Evolutionary conservation across 2,113 vertebrate species (phyloP).

Genomic region (Galbula dea): DNA sequence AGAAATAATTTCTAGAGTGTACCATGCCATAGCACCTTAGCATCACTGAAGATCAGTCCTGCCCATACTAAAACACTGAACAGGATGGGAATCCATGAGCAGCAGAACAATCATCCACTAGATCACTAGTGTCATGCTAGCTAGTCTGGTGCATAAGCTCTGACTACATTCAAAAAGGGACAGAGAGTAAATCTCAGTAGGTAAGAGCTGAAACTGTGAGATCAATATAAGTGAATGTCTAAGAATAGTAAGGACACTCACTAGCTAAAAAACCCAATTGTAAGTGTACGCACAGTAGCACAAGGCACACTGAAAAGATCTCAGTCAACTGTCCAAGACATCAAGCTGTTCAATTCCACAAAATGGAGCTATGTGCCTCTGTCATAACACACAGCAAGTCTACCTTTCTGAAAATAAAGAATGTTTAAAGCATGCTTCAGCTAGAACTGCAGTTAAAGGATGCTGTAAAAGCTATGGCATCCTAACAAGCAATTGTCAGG

Average conservation of each 20-base stretch:
- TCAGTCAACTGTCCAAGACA: neutral
- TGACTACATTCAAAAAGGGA: neutral
- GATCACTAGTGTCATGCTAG: neutral
- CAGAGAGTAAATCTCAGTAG: neutral
- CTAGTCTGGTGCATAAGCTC: accelerated
- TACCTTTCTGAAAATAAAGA: neutral
- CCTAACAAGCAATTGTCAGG: neutral
- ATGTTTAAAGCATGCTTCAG: neutral
- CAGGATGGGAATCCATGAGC: neutral
- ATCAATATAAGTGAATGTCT: neutral
- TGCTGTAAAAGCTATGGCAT: neutral
- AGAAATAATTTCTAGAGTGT: neutral
- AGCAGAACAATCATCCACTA: neutral
- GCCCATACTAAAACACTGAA: neutral
- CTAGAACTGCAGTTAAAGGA: neutral
- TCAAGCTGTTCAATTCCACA: neutral
- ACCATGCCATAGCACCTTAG: neutral
- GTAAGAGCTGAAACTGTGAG: neutral
- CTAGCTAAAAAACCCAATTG: too few relatives aligned
- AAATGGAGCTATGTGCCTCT: neutral
- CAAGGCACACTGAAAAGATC: accelerated
- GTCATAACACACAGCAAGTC: neutral
- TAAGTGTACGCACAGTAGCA: neutral
- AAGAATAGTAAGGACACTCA: neutral
- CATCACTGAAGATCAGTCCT: neutral